Evolutionary conservation across 2,888 invertebrate genomes (phyloP).

Genomic region (Zygogramma bicolorata): DNA sequence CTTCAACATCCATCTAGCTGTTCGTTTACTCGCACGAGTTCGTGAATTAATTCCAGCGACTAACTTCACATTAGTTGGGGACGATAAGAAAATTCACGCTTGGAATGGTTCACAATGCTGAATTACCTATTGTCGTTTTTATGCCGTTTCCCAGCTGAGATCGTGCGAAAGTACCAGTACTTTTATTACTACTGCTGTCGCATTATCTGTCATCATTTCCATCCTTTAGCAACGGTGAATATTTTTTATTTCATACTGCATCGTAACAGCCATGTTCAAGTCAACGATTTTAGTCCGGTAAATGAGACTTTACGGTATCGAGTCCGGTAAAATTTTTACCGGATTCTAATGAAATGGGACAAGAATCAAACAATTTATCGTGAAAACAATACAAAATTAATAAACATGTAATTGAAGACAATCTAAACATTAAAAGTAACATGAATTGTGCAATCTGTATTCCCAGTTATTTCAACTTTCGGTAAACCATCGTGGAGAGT

Average conservation of each 20-base stretch:
- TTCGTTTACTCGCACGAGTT: no score
- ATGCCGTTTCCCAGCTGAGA: neutral
- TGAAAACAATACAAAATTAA: no score
- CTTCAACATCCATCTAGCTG: no score
- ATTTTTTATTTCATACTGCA: neutral
- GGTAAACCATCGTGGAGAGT: no score
- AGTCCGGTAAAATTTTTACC: neutral
- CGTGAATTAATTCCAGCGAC: neutral
- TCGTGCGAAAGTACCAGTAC: neutral
- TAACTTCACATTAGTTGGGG: neutral
- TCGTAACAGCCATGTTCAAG: neutral
- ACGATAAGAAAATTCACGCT: neutral
- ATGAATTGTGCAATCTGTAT: no score
- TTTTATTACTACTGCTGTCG: neutral
- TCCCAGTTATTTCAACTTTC: no score
- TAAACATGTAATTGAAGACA: no score
- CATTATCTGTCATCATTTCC: constrained; percentile 1
- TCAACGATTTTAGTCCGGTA: neutral
- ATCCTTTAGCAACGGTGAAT: neutral
- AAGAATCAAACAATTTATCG: no score
- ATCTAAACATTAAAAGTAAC: no score
- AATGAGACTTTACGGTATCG: neutral
- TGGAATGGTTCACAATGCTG: neutral
- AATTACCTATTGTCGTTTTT: neutral
- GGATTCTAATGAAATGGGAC: no score